A percentile compares a stretch with the other conserved stretches of the same genome.
Evolutionary conservation across 2,888 invertebrate genomes (phyloP).

Genomic region (Bhutanitis thaidina): DNA sequence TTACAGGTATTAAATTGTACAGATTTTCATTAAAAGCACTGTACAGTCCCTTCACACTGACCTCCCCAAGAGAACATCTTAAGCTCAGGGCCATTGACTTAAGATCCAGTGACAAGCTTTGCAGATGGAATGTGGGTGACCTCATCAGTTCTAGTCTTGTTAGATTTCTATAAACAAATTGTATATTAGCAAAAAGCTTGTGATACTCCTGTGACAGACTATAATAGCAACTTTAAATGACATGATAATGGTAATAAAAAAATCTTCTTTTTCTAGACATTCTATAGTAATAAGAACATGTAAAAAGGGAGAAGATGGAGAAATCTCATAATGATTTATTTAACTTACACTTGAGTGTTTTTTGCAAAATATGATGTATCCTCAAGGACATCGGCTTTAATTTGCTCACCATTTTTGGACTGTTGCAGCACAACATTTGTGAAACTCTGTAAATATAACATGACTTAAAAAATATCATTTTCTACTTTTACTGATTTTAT

Average conservation of each 20-base stretch:
- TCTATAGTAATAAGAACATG: too few species aligned
- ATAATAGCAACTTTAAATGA: too few species aligned
- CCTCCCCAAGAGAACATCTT: slow-evolving; percentile 67
- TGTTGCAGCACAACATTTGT: slow-evolving; percentile 79
- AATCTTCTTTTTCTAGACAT: too few species aligned
- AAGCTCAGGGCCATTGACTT: slow-evolving; percentile 63
- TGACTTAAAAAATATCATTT: too few species aligned
- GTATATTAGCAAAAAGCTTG: too few species aligned
- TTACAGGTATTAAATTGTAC: slow-evolving; percentile 67
- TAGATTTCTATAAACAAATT: slow-evolving; percentile 51
- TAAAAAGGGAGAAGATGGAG: too few species aligned
- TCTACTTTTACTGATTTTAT: too few species aligned
- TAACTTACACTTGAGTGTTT: slow-evolving; percentile 79
- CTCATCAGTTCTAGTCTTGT: slow-evolving; percentile 60
- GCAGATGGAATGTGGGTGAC: slow-evolving; percentile 67
- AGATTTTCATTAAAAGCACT: slow-evolving; percentile 73
- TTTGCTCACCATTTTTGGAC: slow-evolving; percentile 68
- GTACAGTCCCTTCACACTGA: slow-evolving; percentile 63
- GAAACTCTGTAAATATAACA: slow-evolving; percentile 67
- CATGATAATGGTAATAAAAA: too few species aligned
- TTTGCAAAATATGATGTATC: slow-evolving; percentile 77
- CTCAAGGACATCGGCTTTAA: slow-evolving; percentile 65
- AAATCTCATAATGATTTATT: too few species aligned
- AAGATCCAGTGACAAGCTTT: slow-evolving; percentile 55
- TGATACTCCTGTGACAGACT: too few species aligned